Conservation (phyloP, 2,113 vertebrate genomes). For the Chaenocephalus aceratus region DNA sequence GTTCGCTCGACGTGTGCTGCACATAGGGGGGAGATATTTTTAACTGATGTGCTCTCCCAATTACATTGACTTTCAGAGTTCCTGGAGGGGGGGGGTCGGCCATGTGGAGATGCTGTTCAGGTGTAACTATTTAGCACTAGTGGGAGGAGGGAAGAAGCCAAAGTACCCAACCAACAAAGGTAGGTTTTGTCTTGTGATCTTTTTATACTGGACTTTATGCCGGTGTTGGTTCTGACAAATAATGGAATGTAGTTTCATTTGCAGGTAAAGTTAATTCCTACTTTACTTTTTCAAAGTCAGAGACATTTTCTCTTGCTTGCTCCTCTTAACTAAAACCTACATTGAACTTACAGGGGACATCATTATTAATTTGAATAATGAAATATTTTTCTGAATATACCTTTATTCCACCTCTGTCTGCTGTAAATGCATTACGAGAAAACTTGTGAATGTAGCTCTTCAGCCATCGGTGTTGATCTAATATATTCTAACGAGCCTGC, state of each 20-base stretch:
- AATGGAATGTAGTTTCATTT: background rate
- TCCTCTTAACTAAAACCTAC: no score
- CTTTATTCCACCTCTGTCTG: no score
- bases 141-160: slow-evolving; percentile 97
- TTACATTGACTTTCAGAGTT: slow-evolving; percentile 87
- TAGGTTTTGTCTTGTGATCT: slow-evolving; percentile 59
- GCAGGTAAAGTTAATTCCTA: background rate
- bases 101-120: slow-evolving; percentile 98
- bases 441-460: no score
- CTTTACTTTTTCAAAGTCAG: background rate
- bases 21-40: background rate
- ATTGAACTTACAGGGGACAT: background rate
- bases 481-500: no score
- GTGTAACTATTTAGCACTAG: slow-evolving; percentile 97
- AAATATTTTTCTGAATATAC: no score
- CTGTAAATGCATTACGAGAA: no score
- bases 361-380: no score
- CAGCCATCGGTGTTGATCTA: no score
- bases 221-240: background rate
- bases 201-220: background rate
- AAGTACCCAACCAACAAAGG: slow-evolving; percentile 99
- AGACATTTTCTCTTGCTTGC: background rate
- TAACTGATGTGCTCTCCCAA: background rate
- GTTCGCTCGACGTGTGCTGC: background rate
- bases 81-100: slow-evolving; percentile 94